Percentiles rank a stretch among this genome's conserved stretches.
phyloP scores from a whole-genome alignment of 1,140 invertebrate species.

The Diorhabda sublineata region DNA sequence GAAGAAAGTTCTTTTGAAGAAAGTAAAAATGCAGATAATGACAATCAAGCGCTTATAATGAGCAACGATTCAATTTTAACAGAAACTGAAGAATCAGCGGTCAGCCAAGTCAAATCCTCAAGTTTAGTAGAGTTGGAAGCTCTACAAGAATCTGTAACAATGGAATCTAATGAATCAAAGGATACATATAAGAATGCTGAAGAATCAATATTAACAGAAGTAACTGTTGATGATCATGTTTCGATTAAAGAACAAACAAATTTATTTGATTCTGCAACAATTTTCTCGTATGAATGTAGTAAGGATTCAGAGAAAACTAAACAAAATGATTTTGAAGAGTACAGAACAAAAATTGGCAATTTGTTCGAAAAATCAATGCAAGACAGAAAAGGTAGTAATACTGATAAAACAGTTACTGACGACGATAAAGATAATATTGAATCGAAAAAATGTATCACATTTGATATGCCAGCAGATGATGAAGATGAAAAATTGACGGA shows the following conservation, averaged over 20 bases:
- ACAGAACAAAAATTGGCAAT: too few relatives aligned
- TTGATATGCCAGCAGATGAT: background rate
- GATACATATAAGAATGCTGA: background rate
- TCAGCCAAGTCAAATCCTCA: background rate
- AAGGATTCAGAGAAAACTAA: background rate
- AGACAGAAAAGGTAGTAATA: too few relatives aligned
- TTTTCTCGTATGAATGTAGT: background rate
- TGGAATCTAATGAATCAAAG: background rate
- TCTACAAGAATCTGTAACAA: background rate
- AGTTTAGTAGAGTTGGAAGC: constrained; percentile 1
- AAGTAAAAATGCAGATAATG: too few relatives aligned
- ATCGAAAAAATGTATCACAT: background rate
- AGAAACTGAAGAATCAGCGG: background rate
- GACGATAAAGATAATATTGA: background rate
- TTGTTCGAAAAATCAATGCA: too few relatives aligned
- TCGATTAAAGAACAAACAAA: background rate
- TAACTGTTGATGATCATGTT: background rate
- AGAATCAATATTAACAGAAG: background rate
- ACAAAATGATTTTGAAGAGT: too few relatives aligned
- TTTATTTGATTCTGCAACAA: background rate
- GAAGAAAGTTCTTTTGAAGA: too few relatives aligned
- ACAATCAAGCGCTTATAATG: too few relatives aligned
- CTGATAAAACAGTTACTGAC: too few relatives aligned
- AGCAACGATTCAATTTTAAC: too few relatives aligned
- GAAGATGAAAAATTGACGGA: background rate